phyloP scores from a whole-genome alignment of 2,888 invertebrate species.

The Sesia apiformis region DNA sequence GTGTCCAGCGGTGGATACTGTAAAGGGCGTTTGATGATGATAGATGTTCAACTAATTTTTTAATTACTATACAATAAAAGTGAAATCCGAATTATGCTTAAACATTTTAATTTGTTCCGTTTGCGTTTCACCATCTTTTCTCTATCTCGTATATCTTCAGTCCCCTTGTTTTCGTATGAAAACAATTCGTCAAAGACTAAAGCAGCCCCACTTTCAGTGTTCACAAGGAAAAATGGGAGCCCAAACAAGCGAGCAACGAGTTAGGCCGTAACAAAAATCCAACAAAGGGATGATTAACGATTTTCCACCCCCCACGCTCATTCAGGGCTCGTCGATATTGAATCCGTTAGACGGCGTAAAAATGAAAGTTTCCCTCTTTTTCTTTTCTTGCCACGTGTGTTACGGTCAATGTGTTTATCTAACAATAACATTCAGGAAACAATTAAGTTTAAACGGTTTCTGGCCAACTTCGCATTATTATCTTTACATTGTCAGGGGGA shows the following conservation, averaged over 20 bases:
- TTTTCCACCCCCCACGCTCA: constrained; percentile 66
- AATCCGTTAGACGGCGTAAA: constrained; percentile 71
- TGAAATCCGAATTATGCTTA: too few species aligned
- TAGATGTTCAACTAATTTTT: too few species aligned
- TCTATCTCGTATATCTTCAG: not conserved
- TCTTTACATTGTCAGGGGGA: too few species aligned
- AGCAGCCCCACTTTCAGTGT: constrained; percentile 54
- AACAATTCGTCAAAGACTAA: constrained; percentile 67
- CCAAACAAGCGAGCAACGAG: constrained; percentile 73
- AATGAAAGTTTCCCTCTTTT: constrained; percentile 67
- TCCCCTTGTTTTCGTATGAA: constrained; percentile 48
- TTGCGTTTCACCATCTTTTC: not conserved
- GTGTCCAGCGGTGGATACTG: too few species aligned
- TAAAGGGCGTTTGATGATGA: too few species aligned
- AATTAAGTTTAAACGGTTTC: too few species aligned
- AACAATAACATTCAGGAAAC: constrained; percentile 1
- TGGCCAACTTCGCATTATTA: too few species aligned
- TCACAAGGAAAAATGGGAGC: constrained; percentile 67
- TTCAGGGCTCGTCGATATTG: constrained; percentile 72
- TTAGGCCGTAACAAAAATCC: constrained; percentile 73
- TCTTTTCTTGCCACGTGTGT: constrained; percentile 40
- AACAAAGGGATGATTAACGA: constrained; percentile 75
- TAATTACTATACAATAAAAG: too few species aligned
- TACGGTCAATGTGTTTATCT: constrained; percentile 20
- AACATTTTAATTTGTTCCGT: too few species aligned